Conservation (phyloP, 1,140 invertebrate species). For the Camponotus pennsylvanicus region DNA sequence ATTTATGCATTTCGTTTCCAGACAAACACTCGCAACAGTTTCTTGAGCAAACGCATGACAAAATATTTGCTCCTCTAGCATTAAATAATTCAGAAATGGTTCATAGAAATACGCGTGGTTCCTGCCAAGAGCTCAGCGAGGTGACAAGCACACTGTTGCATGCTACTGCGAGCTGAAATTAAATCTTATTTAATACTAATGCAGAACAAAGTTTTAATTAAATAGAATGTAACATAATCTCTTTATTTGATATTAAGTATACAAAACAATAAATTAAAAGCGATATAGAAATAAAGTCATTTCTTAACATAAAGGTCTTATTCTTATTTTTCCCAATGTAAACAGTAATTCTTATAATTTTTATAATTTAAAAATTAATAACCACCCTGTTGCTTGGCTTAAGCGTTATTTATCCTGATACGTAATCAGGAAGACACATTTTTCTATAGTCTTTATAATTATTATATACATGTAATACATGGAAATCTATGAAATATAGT, state of each 20-base stretch:
- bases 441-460: slow-evolving; percentile 30
- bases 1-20: slow-evolving; percentile 56
- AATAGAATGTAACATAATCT: slow-evolving; percentile 43
- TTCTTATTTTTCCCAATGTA: neutral
- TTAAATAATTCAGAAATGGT: slow-evolving; percentile 78
- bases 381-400: neutral
- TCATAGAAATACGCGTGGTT: slow-evolving; percentile 79
- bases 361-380: slow-evolving; percentile 20
- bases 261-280: slow-evolving; percentile 59
- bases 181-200: slow-evolving; percentile 11
- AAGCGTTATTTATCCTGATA: slow-evolving; percentile 4
- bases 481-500: slow-evolving; percentile 57
- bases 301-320: slow-evolving; percentile 14
- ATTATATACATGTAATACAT: slow-evolving; percentile 34
- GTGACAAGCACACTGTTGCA: slow-evolving; percentile 83
- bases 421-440: neutral
- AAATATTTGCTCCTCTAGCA: slow-evolving; percentile 73
- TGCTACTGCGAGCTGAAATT: slow-evolving; percentile 80
- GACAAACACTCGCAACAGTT: slow-evolving; percentile 78
- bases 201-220: slow-evolving; percentile 19
- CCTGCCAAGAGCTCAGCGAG: slow-evolving; percentile 82
- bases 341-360: slow-evolving; percentile 16
- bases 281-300: slow-evolving; percentile 51
- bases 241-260: slow-evolving; percentile 57
- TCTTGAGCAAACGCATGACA: slow-evolving; percentile 74